These are phyloP conservation scores for Poecilus cupreus DNA, from an alignment of 2,888 invertebrate genomes.

Conservation along the genomic window DNA sequence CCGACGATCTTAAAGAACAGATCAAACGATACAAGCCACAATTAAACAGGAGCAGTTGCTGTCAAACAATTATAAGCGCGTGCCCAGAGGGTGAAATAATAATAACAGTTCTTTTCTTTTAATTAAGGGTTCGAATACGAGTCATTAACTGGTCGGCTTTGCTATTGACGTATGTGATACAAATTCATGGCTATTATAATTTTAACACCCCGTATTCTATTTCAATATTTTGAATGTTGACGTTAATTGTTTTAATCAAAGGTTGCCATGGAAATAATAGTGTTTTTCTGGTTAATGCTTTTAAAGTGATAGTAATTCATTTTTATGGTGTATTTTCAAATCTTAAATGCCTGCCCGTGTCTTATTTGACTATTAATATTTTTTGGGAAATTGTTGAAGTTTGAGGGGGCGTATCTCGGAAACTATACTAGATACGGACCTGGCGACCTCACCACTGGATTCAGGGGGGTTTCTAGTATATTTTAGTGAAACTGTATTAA, in stretches of 20 bases:
- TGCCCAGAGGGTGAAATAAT: conserved; percentile 12
- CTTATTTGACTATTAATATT: too few relatives aligned
- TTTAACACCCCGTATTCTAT: conserved; percentile 16
- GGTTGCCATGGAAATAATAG: not conserved
- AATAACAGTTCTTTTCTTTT: conserved; percentile 18
- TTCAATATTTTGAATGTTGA: not conserved
- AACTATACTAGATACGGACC: too few relatives aligned
- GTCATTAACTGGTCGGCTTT: not conserved
- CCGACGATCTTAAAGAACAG: not conserved
- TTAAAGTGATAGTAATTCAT: not conserved
- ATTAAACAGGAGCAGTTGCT: conserved; percentile 15
- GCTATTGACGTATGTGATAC: not conserved
- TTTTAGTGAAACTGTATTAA: too few relatives aligned
- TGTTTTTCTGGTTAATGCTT: not conserved
- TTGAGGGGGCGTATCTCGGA: too few relatives aligned
- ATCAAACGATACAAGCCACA: not conserved
- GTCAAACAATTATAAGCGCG: not conserved
- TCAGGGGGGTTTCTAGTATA: too few relatives aligned
- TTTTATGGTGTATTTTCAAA: too few relatives aligned
- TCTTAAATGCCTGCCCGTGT: too few relatives aligned
- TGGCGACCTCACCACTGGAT: too few relatives aligned
- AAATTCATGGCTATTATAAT: not conserved
- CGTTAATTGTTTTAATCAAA: not conserved
- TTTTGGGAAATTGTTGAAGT: too few relatives aligned
- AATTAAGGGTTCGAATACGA: conserved; percentile 6